Evolutionary conservation across 2,888 invertebrate genomes (phyloP).

Genomic region (Arge pagana): DNA sequence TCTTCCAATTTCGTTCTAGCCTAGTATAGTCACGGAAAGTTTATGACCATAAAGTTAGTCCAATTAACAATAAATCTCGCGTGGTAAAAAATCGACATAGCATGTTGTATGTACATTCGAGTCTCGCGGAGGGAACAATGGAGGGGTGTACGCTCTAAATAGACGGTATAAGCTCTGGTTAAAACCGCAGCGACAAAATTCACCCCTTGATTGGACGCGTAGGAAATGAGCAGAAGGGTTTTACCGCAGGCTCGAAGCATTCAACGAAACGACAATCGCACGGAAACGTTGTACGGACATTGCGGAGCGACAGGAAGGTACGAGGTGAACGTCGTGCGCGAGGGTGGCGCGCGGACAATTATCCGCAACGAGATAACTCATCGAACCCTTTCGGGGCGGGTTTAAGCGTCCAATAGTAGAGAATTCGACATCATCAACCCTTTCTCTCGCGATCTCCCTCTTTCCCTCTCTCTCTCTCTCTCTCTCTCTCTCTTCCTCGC

Average conservation of each 20-base stretch:
- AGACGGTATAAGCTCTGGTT: too few relatives aligned
- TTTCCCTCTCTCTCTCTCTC: conserved; percentile 14
- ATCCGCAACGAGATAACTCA: conserved; percentile 12
- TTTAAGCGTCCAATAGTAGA: conserved; percentile 3
- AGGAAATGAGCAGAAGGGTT: background rate
- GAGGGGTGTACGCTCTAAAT: too few relatives aligned
- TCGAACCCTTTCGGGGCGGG: conserved; percentile 5
- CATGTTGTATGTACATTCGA: too few relatives aligned
- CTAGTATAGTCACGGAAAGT: too few relatives aligned
- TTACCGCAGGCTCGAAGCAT: background rate
- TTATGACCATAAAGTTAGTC: too few relatives aligned
- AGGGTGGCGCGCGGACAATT: background rate
- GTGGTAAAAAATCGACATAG: too few relatives aligned
- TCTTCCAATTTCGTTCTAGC: too few relatives aligned
- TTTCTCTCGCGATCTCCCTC: conserved; percentile 16
- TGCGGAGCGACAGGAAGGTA: conserved; percentile 1
- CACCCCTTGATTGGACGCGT: conserved; percentile 14
- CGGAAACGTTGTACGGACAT: background rate
- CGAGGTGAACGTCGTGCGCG: background rate
- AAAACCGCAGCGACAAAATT: conserved; percentile 12
- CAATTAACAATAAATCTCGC: too few relatives aligned
- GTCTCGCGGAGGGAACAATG: too few relatives aligned
- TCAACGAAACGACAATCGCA: conserved; percentile 11
- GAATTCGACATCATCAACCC: conserved; percentile 28
- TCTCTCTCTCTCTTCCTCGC: background rate